Conservation (phyloP, 2,113 vertebrate species). For the Herpailurus yagouaroundi region DNA sequence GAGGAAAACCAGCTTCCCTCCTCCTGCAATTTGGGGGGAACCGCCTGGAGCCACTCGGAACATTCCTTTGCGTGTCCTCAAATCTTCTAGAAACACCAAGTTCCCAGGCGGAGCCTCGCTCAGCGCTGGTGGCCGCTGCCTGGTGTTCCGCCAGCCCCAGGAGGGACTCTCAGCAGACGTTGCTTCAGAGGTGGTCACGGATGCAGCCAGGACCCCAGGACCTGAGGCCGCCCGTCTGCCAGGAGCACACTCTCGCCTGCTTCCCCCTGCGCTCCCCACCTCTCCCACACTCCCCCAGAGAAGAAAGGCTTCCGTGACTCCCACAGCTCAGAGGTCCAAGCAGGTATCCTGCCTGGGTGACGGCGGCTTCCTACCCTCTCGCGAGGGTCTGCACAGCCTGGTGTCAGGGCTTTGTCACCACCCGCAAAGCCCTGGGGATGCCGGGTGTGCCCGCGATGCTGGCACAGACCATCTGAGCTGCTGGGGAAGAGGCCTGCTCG, state of each 20-base stretch:
- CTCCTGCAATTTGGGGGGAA: not conserved
- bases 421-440: not conserved
- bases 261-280: rapidly evolving
- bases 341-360: not conserved
- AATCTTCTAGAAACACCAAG: rapidly evolving
- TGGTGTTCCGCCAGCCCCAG: rapidly evolving
- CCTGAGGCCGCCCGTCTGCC: rapidly evolving
- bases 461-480: not conserved
- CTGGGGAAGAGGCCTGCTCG: not conserved
- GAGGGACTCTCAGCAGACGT: rapidly evolving
- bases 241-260: not conserved
- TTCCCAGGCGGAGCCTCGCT: rapidly evolving
- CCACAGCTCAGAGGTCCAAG: not conserved
- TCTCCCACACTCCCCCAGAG: not conserved
- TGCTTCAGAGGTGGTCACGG: not conserved
- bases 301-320: not conserved
- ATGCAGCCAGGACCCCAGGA: rapidly evolving
- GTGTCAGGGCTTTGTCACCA: not conserved
- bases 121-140: rapidly evolving
- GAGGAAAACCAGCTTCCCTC: not conserved
- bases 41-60: not conserved
- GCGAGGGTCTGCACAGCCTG: not conserved
- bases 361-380: not conserved
- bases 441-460: not conserved
- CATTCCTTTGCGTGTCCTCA: not conserved